Evolutionary conservation across 1,140 invertebrate species (phyloP), one percentile per base, ranked within the genome.

Genomic region (Carposina sasakii): DNA sequence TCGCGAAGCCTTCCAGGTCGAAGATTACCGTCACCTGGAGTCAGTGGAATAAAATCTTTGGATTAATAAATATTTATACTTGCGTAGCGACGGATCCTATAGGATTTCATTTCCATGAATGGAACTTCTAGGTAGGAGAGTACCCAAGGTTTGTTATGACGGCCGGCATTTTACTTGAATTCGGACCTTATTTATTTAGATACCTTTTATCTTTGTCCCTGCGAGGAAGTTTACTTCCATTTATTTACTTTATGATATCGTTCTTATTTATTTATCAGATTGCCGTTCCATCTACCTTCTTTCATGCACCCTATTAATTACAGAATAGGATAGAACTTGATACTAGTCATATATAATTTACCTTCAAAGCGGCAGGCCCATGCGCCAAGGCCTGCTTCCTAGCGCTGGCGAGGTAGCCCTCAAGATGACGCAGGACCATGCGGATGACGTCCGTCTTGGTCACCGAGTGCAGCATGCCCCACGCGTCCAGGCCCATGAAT

Each of bases 1-100:
- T 87, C 73, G 91, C 93, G 70, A 96, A 94, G 34, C 90, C 91
- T 24, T 95, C 93, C 90, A 97, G 90, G 67, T 97, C 96, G 63
- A 96, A 94, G 52, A 97, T 88, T 2, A 93, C 90, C 0, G 89
- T 87, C 2, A 94, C 73, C 81, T 96, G 61, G 48, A n/a, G n/a
- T n/a, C n/a, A n/a, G n/a, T n/a, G n/a, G 54, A 42, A 28, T 24
- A 19, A 34, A 31, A 12, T 26, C 5, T 26, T 6, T 26, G 5
- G 12, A 5, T n/a, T n/a, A n/a, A n/a, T n/a, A n/a, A n/a, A n/a
- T n/a, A n/a, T n/a, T n/a, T n/a, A n/a, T n/a, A n/a, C n/a, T n/a
- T n/a, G n/a, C n/a, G n/a, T n/a, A n/a, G n/a, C n/a, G n/a, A n/a
- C n/a, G n/a, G n/a, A n/a, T n/a, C n/a, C n/a, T n/a, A n/a, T n/a